phyloP scores from a whole-genome alignment of 2,888 invertebrate genomes.

The Lasioglossum marginatum region DNA sequence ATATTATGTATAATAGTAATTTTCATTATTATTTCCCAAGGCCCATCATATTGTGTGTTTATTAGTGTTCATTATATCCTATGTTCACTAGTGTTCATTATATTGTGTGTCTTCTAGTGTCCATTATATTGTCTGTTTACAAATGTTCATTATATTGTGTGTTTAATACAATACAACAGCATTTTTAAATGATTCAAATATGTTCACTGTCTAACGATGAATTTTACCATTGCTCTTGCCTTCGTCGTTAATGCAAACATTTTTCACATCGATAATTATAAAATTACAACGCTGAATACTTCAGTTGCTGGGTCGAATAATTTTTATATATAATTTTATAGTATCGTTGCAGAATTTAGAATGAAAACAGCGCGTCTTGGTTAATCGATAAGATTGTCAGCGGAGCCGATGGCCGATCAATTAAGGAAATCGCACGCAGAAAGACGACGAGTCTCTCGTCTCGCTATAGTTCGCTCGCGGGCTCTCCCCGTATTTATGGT shows the following conservation, averaged over 20 bases:
- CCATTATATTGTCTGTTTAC: too few relatives aligned
- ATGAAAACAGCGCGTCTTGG: not conserved
- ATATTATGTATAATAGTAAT: too few relatives aligned
- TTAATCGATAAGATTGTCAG: constrained; percentile 47
- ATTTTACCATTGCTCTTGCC: not conserved
- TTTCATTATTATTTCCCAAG: too few relatives aligned
- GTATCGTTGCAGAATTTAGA: not conserved
- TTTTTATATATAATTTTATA: not conserved
- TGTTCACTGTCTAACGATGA: not conserved
- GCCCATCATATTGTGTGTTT: too few relatives aligned
- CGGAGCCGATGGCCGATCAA: constrained; percentile 38
- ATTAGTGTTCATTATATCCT: too few relatives aligned
- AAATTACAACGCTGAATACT: not conserved
- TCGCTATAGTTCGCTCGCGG: not conserved
- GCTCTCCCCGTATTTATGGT: constrained; percentile 56
- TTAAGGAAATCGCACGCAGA: constrained; percentile 47
- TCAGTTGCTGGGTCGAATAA: too few relatives aligned
- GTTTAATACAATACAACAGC: too few relatives aligned
- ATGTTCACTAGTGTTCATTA: too few relatives aligned
- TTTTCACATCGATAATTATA: not conserved
- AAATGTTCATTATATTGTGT: too few relatives aligned
- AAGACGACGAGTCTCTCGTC: constrained; percentile 9
- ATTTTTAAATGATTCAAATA: too few relatives aligned
- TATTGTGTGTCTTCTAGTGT: too few relatives aligned
- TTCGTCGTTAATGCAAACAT: not conserved